These are phyloP conservation scores for Cynocephalus volans DNA, from an alignment of 2,113 vertebrate species.

Conservation along the genomic window DNA sequence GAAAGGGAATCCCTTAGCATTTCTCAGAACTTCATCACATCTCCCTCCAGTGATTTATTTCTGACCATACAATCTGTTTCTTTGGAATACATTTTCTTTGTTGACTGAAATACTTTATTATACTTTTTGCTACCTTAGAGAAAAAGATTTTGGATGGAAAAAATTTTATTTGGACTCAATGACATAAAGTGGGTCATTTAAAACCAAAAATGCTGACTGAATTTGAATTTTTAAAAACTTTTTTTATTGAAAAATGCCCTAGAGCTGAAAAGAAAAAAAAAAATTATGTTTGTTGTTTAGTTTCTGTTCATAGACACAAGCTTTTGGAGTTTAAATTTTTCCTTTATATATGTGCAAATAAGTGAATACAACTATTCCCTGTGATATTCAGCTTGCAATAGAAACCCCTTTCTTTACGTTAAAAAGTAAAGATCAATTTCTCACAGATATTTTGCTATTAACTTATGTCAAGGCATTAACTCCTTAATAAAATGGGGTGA, in stretches of 20 bases:
- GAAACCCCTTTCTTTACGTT: conserved; percentile 52
- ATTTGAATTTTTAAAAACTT: conserved; percentile 30
- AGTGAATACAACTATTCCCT: neutral
- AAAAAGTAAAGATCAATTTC: conserved; percentile 52
- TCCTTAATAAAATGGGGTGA: conserved; percentile 39
- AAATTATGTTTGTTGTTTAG: neutral
- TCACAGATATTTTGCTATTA: conserved; percentile 35
- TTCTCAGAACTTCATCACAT: neutral
- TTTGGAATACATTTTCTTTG: conserved; percentile 40
- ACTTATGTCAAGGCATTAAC: conserved; percentile 60
- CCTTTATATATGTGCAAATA: neutral
- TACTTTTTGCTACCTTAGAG: conserved; percentile 46
- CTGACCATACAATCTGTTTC: neutral
- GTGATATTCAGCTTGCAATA: neutral
- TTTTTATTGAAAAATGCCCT: neutral
- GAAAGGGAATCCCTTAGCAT: neutral
- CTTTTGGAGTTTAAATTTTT: conserved; percentile 16
- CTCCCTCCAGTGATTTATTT: neutral
- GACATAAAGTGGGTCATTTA: neutral
- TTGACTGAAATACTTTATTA: conserved; percentile 32
- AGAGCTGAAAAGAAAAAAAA: conserved; percentile 12
- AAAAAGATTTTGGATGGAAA: conserved; percentile 57
- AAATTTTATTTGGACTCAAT: neutral
- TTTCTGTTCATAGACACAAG: conserved; percentile 35
- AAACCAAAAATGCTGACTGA: conserved; percentile 19